Percentiles rank a stretch among this genome's conserved stretches.
These are phyloP conservation scores for Siniperca chuatsi DNA, from an alignment of 2,113 vertebrate species.

Conservation along the genomic window DNA sequence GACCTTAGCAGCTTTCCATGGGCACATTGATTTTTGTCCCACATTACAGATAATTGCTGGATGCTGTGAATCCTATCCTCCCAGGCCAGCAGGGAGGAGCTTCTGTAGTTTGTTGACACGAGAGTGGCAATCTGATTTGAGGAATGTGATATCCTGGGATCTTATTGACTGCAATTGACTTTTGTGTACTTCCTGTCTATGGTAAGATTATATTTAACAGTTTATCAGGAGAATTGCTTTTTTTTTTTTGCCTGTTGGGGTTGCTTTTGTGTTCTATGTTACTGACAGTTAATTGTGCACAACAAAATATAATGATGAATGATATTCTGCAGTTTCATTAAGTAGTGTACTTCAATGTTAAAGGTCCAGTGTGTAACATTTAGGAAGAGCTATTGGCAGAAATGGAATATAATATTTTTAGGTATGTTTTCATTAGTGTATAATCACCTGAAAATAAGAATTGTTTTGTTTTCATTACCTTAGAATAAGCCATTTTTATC, in stretches of 20 bases:
- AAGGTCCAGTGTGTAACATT: no score
- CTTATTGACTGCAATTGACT: constrained; percentile 74
- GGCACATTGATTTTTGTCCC: constrained; percentile 90
- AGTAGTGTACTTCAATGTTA: constrained; percentile 29
- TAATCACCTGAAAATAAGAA: no score
- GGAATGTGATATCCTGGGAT: constrained; percentile 76
- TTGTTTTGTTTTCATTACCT: no score
- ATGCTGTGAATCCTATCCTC: constrained; percentile 89
- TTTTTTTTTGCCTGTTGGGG: constrained; percentile 19
- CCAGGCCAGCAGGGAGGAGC: constrained; percentile 81
- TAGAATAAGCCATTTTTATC: no score
- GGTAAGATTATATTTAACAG: constrained; percentile 44
- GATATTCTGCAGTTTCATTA: constrained; percentile 8
- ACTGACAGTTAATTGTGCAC: constrained; percentile 13
- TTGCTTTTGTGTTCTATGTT: constrained; percentile 13
- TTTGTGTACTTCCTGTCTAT: constrained; percentile 71
- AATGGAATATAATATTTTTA: no score
- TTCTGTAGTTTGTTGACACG: constrained; percentile 75
- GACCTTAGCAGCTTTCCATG: constrained; percentile 87
- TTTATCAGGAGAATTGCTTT: constrained; percentile 21
- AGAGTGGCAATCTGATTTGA: constrained; percentile 77
- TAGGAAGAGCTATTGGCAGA: no score
- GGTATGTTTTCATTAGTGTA: no score
- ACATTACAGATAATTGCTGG: constrained; percentile 92
- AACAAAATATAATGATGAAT: constrained; percentile 29